Conservation (phyloP, 1,140 invertebrate genomes). For the Spodoptera frugiperda region DNA sequence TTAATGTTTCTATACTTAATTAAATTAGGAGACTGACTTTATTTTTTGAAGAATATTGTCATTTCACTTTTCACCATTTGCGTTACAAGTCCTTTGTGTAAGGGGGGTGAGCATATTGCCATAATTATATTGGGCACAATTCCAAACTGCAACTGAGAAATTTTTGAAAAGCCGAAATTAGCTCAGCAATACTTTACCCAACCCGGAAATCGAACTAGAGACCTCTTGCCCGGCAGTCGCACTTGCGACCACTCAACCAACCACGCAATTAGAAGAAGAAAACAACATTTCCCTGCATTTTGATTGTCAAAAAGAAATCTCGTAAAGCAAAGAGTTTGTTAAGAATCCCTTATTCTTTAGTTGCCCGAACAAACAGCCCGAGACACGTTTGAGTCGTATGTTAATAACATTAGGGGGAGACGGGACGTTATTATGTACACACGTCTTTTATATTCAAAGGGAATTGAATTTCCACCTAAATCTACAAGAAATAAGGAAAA, state of each 20-base stretch:
- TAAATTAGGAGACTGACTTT: no score
- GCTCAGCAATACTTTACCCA: no score
- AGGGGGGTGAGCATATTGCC: no score
- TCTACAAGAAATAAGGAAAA: conserved; percentile 49
- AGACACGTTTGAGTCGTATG: conserved; percentile 51
- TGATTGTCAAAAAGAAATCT: not conserved
- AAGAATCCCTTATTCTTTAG: conserved; percentile 35
- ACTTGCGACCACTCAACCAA: no score
- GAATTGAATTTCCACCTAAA: conserved; percentile 43
- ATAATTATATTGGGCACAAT: no score
- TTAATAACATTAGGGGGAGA: conserved; percentile 42
- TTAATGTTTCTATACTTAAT: not conserved
- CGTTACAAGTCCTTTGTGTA: no score
- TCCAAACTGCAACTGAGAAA: no score
- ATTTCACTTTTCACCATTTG: not conserved
- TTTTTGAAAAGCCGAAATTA: no score
- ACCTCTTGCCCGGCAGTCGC: no score
- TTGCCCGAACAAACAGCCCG: conserved; percentile 46
- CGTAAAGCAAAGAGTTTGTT: conserved; percentile 21
- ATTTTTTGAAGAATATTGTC: not conserved
- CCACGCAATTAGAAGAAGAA: not conserved
- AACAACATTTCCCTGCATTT: not conserved
- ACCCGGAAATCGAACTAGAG: no score
- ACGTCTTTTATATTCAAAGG: conserved; percentile 26
- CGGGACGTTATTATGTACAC: conserved; percentile 36